Conservation (phyloP, 2,797 vertebrate species). For the Enteromius trimaculatus region DNA sequence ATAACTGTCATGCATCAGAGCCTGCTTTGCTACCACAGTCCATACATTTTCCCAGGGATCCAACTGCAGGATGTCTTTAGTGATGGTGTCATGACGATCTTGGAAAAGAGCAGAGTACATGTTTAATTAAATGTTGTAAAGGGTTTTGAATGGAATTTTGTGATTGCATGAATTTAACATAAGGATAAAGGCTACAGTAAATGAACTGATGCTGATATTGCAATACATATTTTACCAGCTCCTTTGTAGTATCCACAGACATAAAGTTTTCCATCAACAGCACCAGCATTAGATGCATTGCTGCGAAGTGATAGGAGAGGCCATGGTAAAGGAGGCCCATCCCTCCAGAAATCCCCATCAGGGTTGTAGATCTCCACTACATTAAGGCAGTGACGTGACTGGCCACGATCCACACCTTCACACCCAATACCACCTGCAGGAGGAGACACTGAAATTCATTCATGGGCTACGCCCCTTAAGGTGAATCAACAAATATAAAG, state of each 20-base stretch:
- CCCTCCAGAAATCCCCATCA: constrained; percentile 92
- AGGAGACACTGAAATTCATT: constrained; percentile 46
- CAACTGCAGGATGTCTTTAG: constrained; percentile 93
- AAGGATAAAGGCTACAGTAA: not conserved
- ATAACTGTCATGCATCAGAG: constrained; percentile 96
- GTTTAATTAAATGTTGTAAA: constrained; percentile 17
- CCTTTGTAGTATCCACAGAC: constrained; percentile 95
- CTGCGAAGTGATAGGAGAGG: constrained; percentile 89
- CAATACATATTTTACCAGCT: constrained; percentile 81
- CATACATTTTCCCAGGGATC: constrained; percentile 93
- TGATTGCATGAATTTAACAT: not conserved
- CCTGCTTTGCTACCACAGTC: constrained; percentile 84
- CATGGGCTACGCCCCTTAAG: too few species aligned
- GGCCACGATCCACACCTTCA: constrained; percentile 87
- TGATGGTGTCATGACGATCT: constrained; percentile 95
- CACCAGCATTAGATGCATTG: constrained; percentile 86
- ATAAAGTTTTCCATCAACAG: constrained; percentile 91
- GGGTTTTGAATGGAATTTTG: not conserved
- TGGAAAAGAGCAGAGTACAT: constrained; percentile 45
- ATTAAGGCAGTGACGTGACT: constrained; percentile 91
- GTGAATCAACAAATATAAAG: not conserved
- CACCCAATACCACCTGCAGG: constrained; percentile 93
- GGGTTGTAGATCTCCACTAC: constrained; percentile 94
- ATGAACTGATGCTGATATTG: not conserved
- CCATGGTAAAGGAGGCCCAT: constrained; percentile 87